Percentiles rank a stretch among this genome's conserved stretches.
Conservation (phyloP, 2,888 invertebrate species). For the Pteria penguin region DNA sequence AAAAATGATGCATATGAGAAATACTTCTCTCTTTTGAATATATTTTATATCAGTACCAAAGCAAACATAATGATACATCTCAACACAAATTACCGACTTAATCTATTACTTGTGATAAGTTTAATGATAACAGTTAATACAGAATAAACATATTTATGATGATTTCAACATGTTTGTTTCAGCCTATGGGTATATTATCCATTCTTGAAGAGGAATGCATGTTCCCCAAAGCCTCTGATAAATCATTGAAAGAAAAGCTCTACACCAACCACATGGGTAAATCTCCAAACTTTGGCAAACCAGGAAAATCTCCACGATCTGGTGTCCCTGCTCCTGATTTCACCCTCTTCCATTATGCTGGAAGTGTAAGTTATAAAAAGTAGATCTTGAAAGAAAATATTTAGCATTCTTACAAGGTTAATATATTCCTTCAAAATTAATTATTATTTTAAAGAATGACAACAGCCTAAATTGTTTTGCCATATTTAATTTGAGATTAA, state of each 20-base stretch:
- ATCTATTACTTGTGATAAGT: no score
- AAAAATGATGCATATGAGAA: no score
- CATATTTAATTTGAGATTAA: no score
- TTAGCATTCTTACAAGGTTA: no score
- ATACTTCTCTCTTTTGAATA: not conserved
- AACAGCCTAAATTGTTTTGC: no score
- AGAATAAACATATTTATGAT: not conserved
- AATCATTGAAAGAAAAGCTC: constrained; percentile 98
- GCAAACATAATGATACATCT: no score
- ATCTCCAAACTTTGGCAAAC: constrained; percentile 79
- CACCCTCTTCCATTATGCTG: constrained; percentile 99
- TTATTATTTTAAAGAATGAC: no score
- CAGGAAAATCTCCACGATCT: constrained; percentile 91
- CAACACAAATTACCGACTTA: no score
- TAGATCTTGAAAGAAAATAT: not conserved
- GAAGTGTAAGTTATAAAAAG: constrained; percentile 81
- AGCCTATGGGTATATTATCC: constrained; percentile 99
- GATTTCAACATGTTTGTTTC: constrained; percentile 62
- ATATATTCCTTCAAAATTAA: no score
- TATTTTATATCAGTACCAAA: no score
- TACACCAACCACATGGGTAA: constrained; percentile 99
- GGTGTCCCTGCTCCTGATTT: constrained; percentile 98
- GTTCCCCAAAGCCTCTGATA: constrained; percentile 99
- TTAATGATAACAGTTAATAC: no score
- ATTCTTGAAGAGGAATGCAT: constrained; percentile 99